Conservation (phyloP, 2,113 vertebrate genomes). For the Passerina amoena region DNA sequence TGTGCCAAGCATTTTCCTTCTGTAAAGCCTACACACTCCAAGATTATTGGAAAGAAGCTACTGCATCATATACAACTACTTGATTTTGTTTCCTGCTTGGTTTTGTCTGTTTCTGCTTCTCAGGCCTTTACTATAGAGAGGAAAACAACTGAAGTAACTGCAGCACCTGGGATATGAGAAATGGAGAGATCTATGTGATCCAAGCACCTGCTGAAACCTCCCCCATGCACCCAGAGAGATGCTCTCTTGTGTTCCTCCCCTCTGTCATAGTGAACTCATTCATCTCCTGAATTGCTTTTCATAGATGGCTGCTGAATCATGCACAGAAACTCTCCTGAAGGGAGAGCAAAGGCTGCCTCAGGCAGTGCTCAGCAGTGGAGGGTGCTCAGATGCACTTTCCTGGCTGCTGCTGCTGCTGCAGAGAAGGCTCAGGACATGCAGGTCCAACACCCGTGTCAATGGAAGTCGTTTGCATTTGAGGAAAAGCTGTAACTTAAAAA, state of each 20-base stretch:
- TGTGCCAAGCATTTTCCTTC: background rate
- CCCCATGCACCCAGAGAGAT: background rate
- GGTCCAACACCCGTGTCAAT: background rate
- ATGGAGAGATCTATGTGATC: background rate
- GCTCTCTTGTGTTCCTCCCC: background rate
- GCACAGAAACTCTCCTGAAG: background rate
- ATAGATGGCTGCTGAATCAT: background rate
- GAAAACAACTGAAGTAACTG: background rate
- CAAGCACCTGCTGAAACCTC: background rate
- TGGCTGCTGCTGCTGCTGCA: background rate
- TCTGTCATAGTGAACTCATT: background rate
- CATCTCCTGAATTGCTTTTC: background rate
- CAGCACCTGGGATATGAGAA: background rate
- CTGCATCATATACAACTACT: background rate
- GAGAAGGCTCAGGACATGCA: background rate
- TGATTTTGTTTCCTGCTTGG: background rate
- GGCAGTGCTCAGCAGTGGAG: background rate
- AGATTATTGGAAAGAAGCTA: background rate
- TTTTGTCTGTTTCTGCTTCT: background rate
- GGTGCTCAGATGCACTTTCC: rapidly evolving
- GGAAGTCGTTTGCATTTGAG: background rate
- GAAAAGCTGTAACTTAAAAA: background rate
- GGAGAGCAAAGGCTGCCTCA: background rate
- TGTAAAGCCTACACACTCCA: background rate
- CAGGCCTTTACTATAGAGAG: background rate